Conservation (phyloP, 1,140 invertebrate species). For the Vollenhovia emeryi region DNA sequence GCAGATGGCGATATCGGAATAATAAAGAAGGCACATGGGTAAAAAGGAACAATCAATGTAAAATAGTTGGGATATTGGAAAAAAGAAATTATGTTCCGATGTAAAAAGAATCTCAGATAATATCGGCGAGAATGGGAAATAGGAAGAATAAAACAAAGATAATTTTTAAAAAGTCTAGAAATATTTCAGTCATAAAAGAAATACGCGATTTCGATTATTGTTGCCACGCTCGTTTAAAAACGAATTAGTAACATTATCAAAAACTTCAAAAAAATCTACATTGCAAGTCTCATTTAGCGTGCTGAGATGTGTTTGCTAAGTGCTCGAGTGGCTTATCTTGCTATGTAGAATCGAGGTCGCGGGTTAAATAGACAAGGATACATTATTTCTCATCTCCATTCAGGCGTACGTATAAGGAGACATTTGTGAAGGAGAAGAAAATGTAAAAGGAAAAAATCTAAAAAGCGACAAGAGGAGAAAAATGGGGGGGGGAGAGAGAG, state of each 20-base stretch:
- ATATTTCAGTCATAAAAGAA: background rate
- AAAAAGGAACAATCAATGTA: slow-evolving; percentile 4
- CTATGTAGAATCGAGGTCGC: background rate
- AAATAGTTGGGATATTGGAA: background rate
- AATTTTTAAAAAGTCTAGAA: background rate
- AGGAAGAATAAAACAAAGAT: background rate
- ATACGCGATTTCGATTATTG: background rate
- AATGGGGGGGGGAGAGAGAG: background rate
- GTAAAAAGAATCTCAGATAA: background rate
- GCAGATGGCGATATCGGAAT: background rate
- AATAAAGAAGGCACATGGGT: background rate
- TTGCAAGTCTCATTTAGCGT: background rate
- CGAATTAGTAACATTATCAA: background rate
- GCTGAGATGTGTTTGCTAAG: background rate
- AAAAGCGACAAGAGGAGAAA: background rate
- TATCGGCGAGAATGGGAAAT: background rate
- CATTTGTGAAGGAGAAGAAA: background rate
- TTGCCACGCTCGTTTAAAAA: background rate
- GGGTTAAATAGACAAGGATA: slow-evolving; percentile 29
- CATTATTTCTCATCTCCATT: slow-evolving; percentile 20
- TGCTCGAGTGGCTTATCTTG: background rate
- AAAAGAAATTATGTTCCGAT: background rate
- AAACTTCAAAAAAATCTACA: background rate
- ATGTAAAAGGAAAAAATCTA: background rate
- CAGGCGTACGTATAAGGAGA: slow-evolving; percentile 4